Base-by-base conservation (phyloP, 2,888 invertebrate species). In the Parasteatoda lunata region DNA sequence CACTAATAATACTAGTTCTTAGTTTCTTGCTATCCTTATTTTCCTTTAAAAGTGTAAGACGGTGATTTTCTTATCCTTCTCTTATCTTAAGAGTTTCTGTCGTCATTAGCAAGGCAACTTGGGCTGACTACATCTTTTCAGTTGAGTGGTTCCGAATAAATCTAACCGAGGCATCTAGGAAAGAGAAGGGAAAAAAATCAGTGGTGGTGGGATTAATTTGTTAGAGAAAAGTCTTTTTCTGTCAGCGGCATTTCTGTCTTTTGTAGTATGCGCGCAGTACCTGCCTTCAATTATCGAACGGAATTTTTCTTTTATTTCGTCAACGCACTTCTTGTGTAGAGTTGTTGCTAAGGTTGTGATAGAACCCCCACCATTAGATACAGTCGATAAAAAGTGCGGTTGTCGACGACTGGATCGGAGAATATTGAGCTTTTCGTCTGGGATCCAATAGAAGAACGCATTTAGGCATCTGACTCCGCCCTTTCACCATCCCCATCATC, bases 261-360 rank as follows among this genome's bases (percentile, higher is more conserved):
- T 52, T 45, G 51, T 45, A 51, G 69, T 45, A 54, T 45, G 47
- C 65, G 80, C 75, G 75, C 81, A 52, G 66, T 72, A 48, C 66
- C 80, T 72, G 72, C 80, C 71, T 71, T 65, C 11, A 15, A 52
- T 66, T 81, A 81, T 81, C 81, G 81, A 81, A 73, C 81, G 52
- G 69, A 5, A 65, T 65, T 59, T 59, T 69, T 68, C 52, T 66
- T 77, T 81, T 81, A 72, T 73, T 73, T 73, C 69, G 70, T 59
- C 69, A 64, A 15, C 48, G 48, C 80, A 80, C 72, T 80, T 80
- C 81, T 81, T 78, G 78, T 64, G 70, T 64, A 7, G 83, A 77
- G 77, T 54, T 84, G 84, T 84, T 84, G 84, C 84, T 84, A 84
- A 72, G 84, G 83, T 54, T 82, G 64, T 45, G 76, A 52, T 72